Conservation (phyloP, 2,113 vertebrate species). For the Urocolius indicus region DNA sequence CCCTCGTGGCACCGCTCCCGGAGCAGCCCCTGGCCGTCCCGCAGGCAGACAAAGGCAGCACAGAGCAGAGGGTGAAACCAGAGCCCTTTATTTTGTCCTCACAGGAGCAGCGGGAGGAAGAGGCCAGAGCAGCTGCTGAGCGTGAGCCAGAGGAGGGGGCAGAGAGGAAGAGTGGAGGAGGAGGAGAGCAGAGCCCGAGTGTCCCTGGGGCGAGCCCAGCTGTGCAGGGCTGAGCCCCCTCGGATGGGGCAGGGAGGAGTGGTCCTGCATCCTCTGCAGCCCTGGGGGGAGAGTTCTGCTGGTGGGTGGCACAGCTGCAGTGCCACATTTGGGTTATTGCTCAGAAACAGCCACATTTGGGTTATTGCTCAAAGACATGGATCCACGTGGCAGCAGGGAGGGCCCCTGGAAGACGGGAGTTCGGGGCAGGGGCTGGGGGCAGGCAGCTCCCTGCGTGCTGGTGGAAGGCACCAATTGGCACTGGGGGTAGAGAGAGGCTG, state of each 20-base stretch:
- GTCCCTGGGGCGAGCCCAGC: neutral
- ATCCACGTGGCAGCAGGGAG: neutral
- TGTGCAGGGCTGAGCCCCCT: neutral
- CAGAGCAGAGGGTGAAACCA: slow-evolving; percentile 36
- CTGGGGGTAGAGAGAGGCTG: neutral
- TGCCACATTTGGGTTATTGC: neutral
- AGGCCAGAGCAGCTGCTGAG: neutral
- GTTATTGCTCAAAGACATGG: neutral
- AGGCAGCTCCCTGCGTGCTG: slow-evolving; percentile 11
- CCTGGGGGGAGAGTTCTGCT: accelerated
- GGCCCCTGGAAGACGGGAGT: neutral
- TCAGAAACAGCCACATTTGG: accelerated
- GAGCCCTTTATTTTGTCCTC: slow-evolving; percentile 65
- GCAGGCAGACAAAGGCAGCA: neutral
- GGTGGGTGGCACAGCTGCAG: neutral
- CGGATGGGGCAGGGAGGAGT: too few species aligned
- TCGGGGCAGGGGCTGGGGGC: neutral
- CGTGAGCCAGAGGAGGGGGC: neutral
- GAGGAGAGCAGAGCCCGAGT: neutral
- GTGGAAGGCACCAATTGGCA: neutral
- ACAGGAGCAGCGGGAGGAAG: neutral
- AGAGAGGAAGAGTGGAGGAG: neutral
- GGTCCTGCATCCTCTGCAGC: neutral
- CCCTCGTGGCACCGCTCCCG: neutral
- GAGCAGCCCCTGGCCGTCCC: neutral